Conservation (phyloP, 2,888 invertebrate species). For the Drosophila parthenogenetica region DNA sequence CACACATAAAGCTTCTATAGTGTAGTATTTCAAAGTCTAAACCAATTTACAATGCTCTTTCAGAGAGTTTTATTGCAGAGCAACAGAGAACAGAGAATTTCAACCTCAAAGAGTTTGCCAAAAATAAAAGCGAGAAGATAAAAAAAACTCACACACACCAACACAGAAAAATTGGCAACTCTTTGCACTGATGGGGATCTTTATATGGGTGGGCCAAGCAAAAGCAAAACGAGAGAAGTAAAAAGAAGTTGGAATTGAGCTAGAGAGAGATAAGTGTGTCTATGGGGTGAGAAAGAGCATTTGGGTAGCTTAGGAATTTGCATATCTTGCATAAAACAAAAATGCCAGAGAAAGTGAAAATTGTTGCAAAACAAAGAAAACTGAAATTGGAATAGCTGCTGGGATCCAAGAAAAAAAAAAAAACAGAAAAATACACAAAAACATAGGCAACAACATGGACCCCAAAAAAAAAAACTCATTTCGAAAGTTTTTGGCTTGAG, state of each 20-base stretch:
- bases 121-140: slow-evolving; percentile 16
- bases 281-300: slow-evolving; percentile 36
- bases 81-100: neutral
- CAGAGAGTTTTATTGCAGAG: slow-evolving; percentile 38
- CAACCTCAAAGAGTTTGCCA: slow-evolving; percentile 30
- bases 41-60: neutral
- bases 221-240: neutral
- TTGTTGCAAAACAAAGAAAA: slow-evolving; percentile 58
- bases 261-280: slow-evolving; percentile 30
- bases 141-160: neutral
- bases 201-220: neutral
- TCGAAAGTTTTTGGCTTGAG: slow-evolving; percentile 20
- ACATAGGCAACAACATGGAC: slow-evolving; percentile 13
- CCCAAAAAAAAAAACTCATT: slow-evolving; percentile 44
- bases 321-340: slow-evolving; percentile 62
- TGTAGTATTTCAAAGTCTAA: neutral
- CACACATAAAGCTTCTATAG: neutral
- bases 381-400: slow-evolving; percentile 55
- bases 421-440: neutral
- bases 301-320: slow-evolving; percentile 55
- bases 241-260: neutral
- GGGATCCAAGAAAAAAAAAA: neutral
- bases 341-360: slow-evolving; percentile 63
- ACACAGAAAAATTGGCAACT: slow-evolving; percentile 22
- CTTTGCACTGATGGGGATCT: slow-evolving; percentile 22